Percentiles rank a stretch among this genome's conserved stretches.
Evolutionary conservation across 2,888 invertebrate species (phyloP).

Genomic region (Sesia apiformis): DNA sequence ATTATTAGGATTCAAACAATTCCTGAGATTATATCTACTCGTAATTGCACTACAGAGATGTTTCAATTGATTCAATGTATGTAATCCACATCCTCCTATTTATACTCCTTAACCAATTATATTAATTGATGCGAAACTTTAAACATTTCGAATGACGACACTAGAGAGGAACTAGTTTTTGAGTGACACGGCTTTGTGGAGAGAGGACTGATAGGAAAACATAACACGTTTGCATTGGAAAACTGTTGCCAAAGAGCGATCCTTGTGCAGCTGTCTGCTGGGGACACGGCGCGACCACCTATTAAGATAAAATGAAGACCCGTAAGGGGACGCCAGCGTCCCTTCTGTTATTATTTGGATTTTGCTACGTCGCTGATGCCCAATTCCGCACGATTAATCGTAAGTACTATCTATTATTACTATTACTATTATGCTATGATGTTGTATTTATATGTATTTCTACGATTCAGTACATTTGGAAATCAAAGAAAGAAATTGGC

Average conservation of each 20-base stretch:
- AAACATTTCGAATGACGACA: too few species aligned
- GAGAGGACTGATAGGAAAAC: background rate
- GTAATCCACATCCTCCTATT: too few species aligned
- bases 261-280: background rate
- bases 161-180: too few species aligned
- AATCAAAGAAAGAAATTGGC: too few species aligned
- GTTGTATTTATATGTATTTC: too few species aligned
- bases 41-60: too few species aligned
- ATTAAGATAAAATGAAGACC: slow-evolving; percentile 25
- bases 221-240: slow-evolving; percentile 1
- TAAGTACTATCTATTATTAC: slow-evolving; percentile 50
- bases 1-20: too few species aligned
- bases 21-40: too few species aligned
- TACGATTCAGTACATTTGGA: too few species aligned
- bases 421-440: background rate
- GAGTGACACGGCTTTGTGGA: background rate
- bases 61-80: too few species aligned
- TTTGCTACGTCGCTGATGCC: slow-evolving; percentile 15
- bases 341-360: slow-evolving; percentile 26
- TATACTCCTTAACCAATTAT: too few species aligned
- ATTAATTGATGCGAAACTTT: too few species aligned
- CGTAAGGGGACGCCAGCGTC: slow-evolving; percentile 33
- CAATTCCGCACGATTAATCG: slow-evolving; percentile 29
- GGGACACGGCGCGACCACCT: background rate
- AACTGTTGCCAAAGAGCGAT: slow-evolving; percentile 9